A percentile compares a stretch with the other conserved stretches of the same genome.
These are phyloP conservation scores for Taenaris catops DNA, from an alignment of 2,888 invertebrate genomes.

Conservation along the genomic window DNA sequence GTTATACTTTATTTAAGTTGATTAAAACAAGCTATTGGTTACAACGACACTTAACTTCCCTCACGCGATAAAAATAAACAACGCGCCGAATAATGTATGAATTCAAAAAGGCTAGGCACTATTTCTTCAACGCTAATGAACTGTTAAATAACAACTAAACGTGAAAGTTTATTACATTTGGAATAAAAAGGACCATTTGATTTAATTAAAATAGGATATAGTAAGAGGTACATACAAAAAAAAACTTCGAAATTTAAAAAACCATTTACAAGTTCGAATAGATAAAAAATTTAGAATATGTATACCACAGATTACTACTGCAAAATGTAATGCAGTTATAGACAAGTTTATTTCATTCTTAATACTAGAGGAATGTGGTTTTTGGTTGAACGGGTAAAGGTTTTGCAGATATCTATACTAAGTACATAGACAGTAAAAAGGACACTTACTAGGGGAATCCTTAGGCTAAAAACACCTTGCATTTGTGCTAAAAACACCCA, in stretches of 20 bases:
- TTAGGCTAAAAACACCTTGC: slow-evolving; percentile 22
- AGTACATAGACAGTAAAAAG: slow-evolving; percentile 47
- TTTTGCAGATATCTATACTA: slow-evolving; percentile 33
- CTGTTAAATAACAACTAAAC: too few relatives aligned
- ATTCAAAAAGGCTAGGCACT: too few relatives aligned
- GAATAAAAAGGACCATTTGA: too few relatives aligned
- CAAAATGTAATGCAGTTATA: slow-evolving; percentile 9
- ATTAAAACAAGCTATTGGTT: too few relatives aligned
- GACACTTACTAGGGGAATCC: slow-evolving; percentile 58
- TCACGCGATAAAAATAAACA: too few relatives aligned
- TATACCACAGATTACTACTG: slow-evolving; percentile 10
- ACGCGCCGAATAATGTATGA: too few relatives aligned
- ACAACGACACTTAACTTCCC: too few relatives aligned
- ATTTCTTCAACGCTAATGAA: too few relatives aligned
- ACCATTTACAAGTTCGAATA: background rate
- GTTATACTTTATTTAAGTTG: too few relatives aligned
- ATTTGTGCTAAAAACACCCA: too few relatives aligned
- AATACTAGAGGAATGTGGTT: slow-evolving; percentile 73
- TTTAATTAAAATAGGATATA: background rate
- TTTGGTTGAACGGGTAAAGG: slow-evolving; percentile 37
- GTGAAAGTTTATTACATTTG: too few relatives aligned
- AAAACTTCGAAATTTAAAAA: background rate
- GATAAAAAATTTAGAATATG: slow-evolving; percentile 9
- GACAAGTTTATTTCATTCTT: slow-evolving; percentile 33
- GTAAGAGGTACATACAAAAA: too few relatives aligned